phyloP scores from a whole-genome alignment of 2,888 invertebrate species.

The Dyspetes luteomarginatus region DNA sequence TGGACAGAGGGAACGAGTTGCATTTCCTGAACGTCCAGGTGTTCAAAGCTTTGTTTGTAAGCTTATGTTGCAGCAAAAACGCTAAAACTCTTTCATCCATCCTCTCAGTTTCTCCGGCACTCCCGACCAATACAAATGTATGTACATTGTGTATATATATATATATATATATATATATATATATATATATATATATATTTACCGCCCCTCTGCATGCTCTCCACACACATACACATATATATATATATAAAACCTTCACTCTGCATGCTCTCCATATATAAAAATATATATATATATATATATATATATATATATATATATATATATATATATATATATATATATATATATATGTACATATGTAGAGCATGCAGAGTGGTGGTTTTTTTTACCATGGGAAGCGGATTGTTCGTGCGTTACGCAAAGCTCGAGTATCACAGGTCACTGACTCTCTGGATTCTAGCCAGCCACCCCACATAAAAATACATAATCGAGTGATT shows the following conservation, averaged over 20 bases:
- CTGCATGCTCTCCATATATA: too few relatives aligned
- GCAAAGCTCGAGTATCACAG: conserved; percentile 54
- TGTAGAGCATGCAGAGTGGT: not conserved
- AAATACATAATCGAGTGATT: not conserved
- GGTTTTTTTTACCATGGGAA: not conserved
- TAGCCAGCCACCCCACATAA: not conserved
- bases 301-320: not conserved
- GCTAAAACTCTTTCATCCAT: conserved; percentile 35
- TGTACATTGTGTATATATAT: conserved; percentile 17
- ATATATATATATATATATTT: not conserved
- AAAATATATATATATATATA: conserved; percentile 11
- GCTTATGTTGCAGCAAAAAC: conserved; percentile 1
- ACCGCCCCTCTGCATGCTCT: too few relatives aligned
- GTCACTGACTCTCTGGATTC: conserved; percentile 46
- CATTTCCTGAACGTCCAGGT: conserved; percentile 42
- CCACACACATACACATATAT: conserved; percentile 27
- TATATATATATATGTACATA: not conserved
- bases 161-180: conserved; percentile 20
- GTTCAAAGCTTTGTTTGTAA: conserved; percentile 48
- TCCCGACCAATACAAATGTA: conserved; percentile 37
- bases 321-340: not conserved
- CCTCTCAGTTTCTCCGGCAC: conserved; percentile 36
- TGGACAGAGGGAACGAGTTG: not conserved
- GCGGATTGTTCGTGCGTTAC: conserved; percentile 40
- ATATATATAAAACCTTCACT: too few relatives aligned